These are phyloP conservation scores for Istiophorus platypterus DNA, from an alignment of 2,113 vertebrate species.

Conservation along the genomic window DNA sequence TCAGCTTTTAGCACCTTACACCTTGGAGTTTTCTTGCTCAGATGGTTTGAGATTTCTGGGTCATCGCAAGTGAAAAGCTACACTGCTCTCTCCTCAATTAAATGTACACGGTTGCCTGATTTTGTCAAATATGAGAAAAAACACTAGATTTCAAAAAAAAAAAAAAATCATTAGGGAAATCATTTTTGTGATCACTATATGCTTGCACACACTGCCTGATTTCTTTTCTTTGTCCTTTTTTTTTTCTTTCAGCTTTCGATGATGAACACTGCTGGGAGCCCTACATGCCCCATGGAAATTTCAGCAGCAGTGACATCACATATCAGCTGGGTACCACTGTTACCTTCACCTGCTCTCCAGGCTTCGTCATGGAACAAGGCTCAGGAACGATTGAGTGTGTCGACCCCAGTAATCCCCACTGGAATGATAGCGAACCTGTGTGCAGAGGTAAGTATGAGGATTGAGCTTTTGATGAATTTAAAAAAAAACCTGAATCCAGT, in stretches of 20 bases:
- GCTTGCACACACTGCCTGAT: neutral
- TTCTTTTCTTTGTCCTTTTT: neutral
- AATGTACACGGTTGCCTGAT: neutral
- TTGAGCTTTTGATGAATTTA: neutral
- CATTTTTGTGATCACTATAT: neutral
- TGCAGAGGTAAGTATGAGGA: slow-evolving; percentile 86
- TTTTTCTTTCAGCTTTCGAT: slow-evolving; percentile 86
- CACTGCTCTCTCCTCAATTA: slow-evolving; percentile 3
- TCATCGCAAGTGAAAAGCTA: slow-evolving; percentile 9
- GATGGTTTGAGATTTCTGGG: slow-evolving; percentile 1
- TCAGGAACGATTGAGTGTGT: slow-evolving; percentile 91
- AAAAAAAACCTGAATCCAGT: neutral
- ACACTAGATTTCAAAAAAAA: neutral
- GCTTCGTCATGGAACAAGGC: slow-evolving; percentile 92
- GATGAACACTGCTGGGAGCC: slow-evolving; percentile 94
- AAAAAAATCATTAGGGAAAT: neutral
- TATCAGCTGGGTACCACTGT: slow-evolving; percentile 89
- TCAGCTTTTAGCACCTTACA: slow-evolving; percentile 8
- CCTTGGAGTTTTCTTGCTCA: slow-evolving; percentile 22
- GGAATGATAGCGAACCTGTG: slow-evolving; percentile 93
- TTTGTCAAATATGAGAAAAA: neutral
- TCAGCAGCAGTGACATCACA: slow-evolving; percentile 90
- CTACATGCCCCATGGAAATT: slow-evolving; percentile 92
- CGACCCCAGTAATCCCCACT: slow-evolving; percentile 90
- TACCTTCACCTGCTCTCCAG: slow-evolving; percentile 90